Evolutionary conservation across 2,888 invertebrate genomes (phyloP).

Genomic region (Cylindroiulus punctatus): DNA sequence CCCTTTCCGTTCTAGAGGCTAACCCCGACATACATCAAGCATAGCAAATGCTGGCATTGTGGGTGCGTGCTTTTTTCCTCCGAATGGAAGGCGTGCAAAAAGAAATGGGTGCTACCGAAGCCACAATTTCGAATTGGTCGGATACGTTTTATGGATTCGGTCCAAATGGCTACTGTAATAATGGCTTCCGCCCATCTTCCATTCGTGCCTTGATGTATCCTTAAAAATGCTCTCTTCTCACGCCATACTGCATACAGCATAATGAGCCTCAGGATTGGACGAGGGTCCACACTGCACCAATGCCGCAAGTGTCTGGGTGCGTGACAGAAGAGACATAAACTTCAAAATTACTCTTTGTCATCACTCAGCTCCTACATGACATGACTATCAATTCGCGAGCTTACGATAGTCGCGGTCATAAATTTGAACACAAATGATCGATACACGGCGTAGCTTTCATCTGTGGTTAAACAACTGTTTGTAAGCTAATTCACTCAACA

Average conservation of each 20-base stretch:
- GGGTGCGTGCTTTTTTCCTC: neutral
- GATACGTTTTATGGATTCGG: neutral
- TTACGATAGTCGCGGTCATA: neutral
- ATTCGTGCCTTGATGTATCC: neutral
- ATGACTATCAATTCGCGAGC: neutral
- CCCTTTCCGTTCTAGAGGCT: neutral
- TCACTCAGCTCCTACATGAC: neutral
- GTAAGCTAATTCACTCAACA: too few species aligned
- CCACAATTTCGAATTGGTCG: neutral
- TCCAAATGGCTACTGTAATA: neutral
- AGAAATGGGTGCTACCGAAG: neutral
- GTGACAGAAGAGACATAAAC: neutral
- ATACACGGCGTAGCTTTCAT: too few species aligned
- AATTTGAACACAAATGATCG: too few species aligned
- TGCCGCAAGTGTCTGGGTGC: neutral
- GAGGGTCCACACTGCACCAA: neutral
- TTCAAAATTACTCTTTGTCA: conserved; percentile 3
- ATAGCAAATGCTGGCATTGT: neutral
- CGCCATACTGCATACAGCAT: conserved; percentile 9
- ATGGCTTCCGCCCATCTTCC: conserved; percentile 18
- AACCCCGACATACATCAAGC: neutral
- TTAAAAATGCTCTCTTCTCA: conserved; percentile 5
- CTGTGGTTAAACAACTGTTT: too few species aligned
- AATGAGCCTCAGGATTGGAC: neutral
- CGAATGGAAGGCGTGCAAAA: neutral